Conservation (phyloP, 1,140 invertebrate species). For the Mylabris phalerata region DNA sequence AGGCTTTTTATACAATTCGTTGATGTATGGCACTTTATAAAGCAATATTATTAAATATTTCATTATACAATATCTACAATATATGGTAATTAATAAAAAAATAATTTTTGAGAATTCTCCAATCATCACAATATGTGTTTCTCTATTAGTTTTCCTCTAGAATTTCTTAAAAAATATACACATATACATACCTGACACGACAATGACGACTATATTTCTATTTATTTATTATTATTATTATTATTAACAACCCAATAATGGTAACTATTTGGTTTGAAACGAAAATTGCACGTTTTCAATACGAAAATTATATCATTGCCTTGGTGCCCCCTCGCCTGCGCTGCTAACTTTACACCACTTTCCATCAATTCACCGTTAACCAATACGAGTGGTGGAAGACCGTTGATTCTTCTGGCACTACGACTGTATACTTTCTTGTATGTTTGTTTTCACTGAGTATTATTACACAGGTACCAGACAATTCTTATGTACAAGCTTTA, state of each 20-base stretch:
- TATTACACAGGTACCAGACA: conserved; percentile 41
- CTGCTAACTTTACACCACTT: conserved; percentile 28
- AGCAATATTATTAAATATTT: conserved; percentile 17
- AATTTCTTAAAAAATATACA: conserved; percentile 5
- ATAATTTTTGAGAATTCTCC: conserved; percentile 26
- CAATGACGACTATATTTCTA: no score
- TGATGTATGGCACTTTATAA: conserved; percentile 32
- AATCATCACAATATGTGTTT: conserved; percentile 24
- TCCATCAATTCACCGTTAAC: no score
- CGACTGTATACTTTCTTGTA: conserved; percentile 24
- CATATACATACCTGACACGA: background rate
- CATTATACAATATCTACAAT: conserved; percentile 32
- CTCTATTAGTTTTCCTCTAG: no score
- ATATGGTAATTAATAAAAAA: conserved; percentile 26
- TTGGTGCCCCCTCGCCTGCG: conserved; percentile 34
- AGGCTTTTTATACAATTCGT: conserved; percentile 21
- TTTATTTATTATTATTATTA: background rate
- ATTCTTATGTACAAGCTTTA: conserved; percentile 30
- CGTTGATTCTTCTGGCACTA: conserved; percentile 38
- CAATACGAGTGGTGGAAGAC: conserved; percentile 35
- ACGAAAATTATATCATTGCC: conserved; percentile 23
- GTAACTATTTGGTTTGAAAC: conserved; percentile 18
- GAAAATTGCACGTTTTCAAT: conserved; percentile 24
- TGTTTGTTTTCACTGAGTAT: conserved; percentile 24
- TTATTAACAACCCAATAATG: conserved; percentile 1